Percentiles rank a stretch among this genome's conserved stretches.
Conservation (phyloP, 2,888 invertebrate genomes). For the Periphyllus acericola region DNA sequence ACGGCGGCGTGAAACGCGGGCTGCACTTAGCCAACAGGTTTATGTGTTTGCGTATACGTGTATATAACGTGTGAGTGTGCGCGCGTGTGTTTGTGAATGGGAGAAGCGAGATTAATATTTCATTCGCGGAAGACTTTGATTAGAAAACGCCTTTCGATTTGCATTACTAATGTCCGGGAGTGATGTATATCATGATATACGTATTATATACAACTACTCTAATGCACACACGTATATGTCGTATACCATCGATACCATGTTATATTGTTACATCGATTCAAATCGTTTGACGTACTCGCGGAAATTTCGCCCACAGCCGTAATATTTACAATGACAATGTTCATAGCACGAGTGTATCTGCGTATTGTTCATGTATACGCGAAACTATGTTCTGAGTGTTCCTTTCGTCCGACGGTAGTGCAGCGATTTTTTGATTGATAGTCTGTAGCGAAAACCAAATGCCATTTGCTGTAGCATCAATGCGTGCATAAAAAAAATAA, state of each 20-base stretch:
- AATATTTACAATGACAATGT: too few species aligned
- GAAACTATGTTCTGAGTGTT: background rate
- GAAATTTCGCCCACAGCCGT: too few species aligned
- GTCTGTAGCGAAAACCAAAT: slow-evolving; percentile 7
- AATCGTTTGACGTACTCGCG: too few species aligned
- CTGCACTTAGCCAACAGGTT: background rate
- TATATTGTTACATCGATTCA: too few species aligned
- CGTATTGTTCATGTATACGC: too few species aligned
- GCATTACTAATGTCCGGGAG: background rate
- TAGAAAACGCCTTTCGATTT: slow-evolving; percentile 1
- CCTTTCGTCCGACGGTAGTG: slow-evolving; percentile 3
- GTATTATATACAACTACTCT: too few species aligned
- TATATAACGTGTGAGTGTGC: background rate
- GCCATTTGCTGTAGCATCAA: background rate
- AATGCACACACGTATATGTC: too few species aligned
- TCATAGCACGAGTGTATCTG: too few species aligned
- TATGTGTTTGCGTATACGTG: background rate
- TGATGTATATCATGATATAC: too few species aligned
- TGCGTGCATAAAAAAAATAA: background rate
- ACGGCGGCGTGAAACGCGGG: background rate
- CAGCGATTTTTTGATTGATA: slow-evolving; percentile 24
- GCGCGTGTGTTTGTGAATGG: background rate
- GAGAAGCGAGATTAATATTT: background rate
- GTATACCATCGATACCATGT: too few species aligned
- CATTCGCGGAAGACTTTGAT: background rate